Percentiles rank a stretch among this genome's conserved stretches.
Evolutionary conservation across 2,888 invertebrate species (phyloP).

Genomic region (Volucella bombylans): DNA sequence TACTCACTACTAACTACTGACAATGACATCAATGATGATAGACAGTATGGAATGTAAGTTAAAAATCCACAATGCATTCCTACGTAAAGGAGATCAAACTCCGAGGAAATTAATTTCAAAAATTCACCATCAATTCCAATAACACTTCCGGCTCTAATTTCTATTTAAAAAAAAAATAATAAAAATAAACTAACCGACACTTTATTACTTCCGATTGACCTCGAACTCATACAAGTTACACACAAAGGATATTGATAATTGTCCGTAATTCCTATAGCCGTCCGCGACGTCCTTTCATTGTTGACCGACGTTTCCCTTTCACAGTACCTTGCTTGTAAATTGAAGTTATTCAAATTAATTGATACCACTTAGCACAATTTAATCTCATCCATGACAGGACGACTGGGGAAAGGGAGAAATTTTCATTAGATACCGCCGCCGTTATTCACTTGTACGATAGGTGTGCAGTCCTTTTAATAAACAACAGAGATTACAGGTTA

Average conservation of each 20-base stretch:
- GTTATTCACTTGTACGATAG: conserved; percentile 54
- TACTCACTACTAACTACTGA: not conserved
- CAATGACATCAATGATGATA: conserved; percentile 10
- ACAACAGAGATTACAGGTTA: conserved; percentile 29
- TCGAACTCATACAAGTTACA: not conserved
- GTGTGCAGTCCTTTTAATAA: conserved; percentile 59
- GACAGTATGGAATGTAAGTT: conserved; percentile 43
- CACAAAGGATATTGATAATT: conserved; percentile 28
- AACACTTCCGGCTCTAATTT: not conserved
- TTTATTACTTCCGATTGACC: not conserved
- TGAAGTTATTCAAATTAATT: conserved; percentile 67
- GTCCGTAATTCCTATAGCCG: not conserved
- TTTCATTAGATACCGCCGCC: too few species aligned
- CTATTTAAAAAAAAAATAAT: not conserved
- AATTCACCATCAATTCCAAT: conserved; percentile 30
- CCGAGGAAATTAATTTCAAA: conserved; percentile 30
- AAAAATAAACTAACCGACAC: not conserved
- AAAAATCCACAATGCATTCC: conserved; percentile 70
- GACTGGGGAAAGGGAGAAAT: too few species aligned
- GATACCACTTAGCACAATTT: conserved; percentile 53
- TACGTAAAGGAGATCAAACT: conserved; percentile 26
- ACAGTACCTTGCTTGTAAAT: conserved; percentile 38
- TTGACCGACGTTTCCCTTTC: conserved; percentile 51
- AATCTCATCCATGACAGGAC: conserved; percentile 31
- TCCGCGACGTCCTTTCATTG: conserved; percentile 16